Evolutionary conservation across 30 jellyfish, hydroid and myxozoan genomes (phyloP).

Genomic region (Aurelia sp.): DNA sequence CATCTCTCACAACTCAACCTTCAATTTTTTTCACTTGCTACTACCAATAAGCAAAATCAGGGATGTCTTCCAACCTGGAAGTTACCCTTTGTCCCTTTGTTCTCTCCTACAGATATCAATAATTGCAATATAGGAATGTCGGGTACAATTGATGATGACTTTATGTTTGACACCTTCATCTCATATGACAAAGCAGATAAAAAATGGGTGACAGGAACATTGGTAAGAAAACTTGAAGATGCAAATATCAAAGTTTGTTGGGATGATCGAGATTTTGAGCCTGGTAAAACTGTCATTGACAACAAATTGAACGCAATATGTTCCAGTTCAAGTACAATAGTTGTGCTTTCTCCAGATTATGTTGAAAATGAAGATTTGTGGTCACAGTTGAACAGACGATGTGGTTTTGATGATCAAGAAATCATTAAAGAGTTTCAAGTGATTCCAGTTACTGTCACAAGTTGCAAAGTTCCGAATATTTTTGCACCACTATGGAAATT

Average conservation of each 20-base stretch:
- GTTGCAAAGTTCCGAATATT: conserved; percentile 36
- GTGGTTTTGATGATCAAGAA: conserved; percentile 30
- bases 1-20: too few species aligned
- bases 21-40: too few species aligned
- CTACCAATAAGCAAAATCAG: too few species aligned
- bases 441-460: conserved; percentile 34
- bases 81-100: too few species aligned
- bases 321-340: conserved; percentile 50
- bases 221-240: conserved; percentile 39
- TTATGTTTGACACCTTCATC: conserved; percentile 36
- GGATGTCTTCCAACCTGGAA: too few species aligned
- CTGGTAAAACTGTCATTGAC: conserved; percentile 54
- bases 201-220: conserved; percentile 59
- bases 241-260: conserved; percentile 53
- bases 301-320: conserved; percentile 54
- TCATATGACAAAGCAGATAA: conserved; percentile 50
- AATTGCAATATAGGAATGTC: conserved; percentile 1
- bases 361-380: conserved; percentile 38
- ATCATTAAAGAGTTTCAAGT: conserved; percentile 38
- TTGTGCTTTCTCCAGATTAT: conserved; percentile 39
- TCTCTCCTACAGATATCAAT: too few species aligned
- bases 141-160: conserved; percentile 17
- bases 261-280: conserved; percentile 72
- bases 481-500: conserved; percentile 50
- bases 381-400: conserved; percentile 13